phyloP scores from a whole-genome alignment of 1,140 invertebrate species.

The Formica exsecta region DNA sequence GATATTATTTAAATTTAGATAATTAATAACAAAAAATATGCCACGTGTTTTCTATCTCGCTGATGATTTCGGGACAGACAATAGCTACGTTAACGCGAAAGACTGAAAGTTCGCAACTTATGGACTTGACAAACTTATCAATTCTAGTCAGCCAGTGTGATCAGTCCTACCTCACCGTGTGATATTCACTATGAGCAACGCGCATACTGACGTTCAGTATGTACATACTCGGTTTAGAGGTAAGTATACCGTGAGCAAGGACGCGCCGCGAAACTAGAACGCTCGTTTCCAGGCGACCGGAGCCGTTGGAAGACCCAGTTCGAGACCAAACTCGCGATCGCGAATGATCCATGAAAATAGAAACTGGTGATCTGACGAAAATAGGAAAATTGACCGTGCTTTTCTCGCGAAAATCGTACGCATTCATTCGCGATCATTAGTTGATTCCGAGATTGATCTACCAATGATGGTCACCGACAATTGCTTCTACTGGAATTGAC shows the following conservation, averaged over 20 bases:
- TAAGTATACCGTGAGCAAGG: slow-evolving; percentile 77
- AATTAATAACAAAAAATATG: neutral
- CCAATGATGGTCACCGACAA: neutral
- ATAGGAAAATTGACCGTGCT: slow-evolving; percentile 14
- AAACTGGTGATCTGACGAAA: neutral
- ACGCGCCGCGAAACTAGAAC: slow-evolving; percentile 72
- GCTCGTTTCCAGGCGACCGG: slow-evolving; percentile 63
- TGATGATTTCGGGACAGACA: neutral
- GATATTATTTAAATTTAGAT: slow-evolving; percentile 2
- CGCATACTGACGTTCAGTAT: slow-evolving; percentile 63
- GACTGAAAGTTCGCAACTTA: neutral
- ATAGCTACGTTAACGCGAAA: neutral
- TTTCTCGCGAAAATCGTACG: neutral
- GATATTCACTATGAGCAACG: slow-evolving; percentile 65
- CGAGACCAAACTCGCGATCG: slow-evolving; percentile 44
- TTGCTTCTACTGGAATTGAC: neutral
- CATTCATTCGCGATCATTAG: neutral
- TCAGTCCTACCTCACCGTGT: slow-evolving; percentile 36
- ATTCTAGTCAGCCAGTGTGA: slow-evolving; percentile 48
- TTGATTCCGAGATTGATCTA: neutral
- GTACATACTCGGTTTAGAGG: slow-evolving; percentile 69
- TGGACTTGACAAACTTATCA: slow-evolving; percentile 12
- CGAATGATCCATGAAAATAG: too few species aligned
- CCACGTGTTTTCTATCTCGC: neutral
- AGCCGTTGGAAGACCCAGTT: slow-evolving; percentile 70